Evolutionary conservation across 2,113 vertebrate species (phyloP), one percentile per base, ranked within the genome.

Genomic region (Entomyzon cyanotis): DNA sequence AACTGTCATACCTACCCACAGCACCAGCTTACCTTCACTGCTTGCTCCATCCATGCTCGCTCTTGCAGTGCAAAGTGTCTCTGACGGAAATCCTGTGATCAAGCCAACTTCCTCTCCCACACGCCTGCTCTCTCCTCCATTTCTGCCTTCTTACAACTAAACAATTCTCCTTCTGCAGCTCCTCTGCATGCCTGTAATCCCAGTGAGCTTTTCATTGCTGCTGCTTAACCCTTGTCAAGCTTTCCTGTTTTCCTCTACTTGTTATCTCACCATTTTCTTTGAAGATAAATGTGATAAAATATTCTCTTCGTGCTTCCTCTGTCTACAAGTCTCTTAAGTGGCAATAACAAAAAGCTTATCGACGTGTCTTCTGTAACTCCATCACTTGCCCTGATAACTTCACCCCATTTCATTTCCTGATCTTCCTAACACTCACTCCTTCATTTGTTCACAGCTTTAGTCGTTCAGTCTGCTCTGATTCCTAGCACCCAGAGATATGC

Each of bases 81-180:
- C 56, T 84, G 85, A 50, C 80, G 91, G 95, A 97, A 97, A 95
- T 94, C 89, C 93, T 78, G 95, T 60, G 30, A 95, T 50, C 69
- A 33, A 64, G 49, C 62, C 55, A n/a, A 91, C 91, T 97, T 97
- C 96, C 95, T 78, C 89, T 75, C 58, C 71, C 73, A 50, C 83
- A 42, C 5, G 68, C 64, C 60, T 52, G 60, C 41, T 89, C 69
- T 60, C 70, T 75, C 80, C 86, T 92, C 91, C 84, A 64, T 89
- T 84, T 94, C 90, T 92, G 90, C 63, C 58, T 50, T 25, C 86
- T 78, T 44, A 50, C 62, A 85, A 58, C 84, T 84, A 10, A 49
- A 74, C 39, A 55, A 41, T 47, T 93, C 55, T 46, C 27, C 76
- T 84, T 64, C 74, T 85, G 79, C 75, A 80, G 58, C 39, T 90